phyloP scores from a whole-genome alignment of 2,888 invertebrate genomes.

The Acrobasis consociella region DNA sequence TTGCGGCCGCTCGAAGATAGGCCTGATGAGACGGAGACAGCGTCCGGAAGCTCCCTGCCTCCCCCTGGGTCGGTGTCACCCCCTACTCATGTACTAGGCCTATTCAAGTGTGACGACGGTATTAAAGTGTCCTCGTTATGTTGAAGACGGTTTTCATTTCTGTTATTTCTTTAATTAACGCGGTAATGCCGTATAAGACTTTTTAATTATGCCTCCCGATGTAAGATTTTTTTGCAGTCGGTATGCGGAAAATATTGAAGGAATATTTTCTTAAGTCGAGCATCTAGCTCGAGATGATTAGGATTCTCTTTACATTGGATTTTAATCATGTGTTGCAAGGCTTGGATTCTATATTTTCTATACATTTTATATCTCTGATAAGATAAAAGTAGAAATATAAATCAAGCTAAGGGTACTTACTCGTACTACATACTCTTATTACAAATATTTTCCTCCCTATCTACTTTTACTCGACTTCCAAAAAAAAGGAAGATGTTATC shows the following conservation, averaged over 20 bases:
- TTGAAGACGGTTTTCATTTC: slow-evolving; percentile 29
- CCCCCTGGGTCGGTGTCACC: slow-evolving; percentile 38
- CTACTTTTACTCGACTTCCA: too few relatives aligned
- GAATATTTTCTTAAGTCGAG: not conserved
- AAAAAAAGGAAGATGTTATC: too few relatives aligned
- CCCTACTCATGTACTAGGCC: slow-evolving; percentile 58
- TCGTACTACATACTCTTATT: too few relatives aligned
- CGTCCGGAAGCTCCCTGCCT: slow-evolving; percentile 64
- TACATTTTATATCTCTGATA: too few relatives aligned
- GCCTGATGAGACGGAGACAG: slow-evolving; percentile 78
- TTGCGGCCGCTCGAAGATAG: slow-evolving; percentile 76
- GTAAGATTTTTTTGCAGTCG: not conserved
- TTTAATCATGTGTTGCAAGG: not conserved
- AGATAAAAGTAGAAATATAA: not conserved
- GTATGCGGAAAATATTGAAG: slow-evolving; percentile 3
- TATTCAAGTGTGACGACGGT: slow-evolving; percentile 62
- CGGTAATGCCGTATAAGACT: slow-evolving; percentile 14
- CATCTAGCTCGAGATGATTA: not conserved
- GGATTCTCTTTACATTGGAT: not conserved
- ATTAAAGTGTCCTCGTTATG: slow-evolving; percentile 50
- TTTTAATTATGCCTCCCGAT: slow-evolving; percentile 12
- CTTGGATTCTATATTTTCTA: not conserved
- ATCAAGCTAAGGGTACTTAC: too few relatives aligned
- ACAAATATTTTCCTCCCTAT: too few relatives aligned
- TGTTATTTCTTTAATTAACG: slow-evolving; percentile 22